Percentiles rank a stretch among this genome's conserved stretches.
phyloP scores from a whole-genome alignment of 2,113 vertebrate species.

The Speoplatyrhinus poulsoni region DNA sequence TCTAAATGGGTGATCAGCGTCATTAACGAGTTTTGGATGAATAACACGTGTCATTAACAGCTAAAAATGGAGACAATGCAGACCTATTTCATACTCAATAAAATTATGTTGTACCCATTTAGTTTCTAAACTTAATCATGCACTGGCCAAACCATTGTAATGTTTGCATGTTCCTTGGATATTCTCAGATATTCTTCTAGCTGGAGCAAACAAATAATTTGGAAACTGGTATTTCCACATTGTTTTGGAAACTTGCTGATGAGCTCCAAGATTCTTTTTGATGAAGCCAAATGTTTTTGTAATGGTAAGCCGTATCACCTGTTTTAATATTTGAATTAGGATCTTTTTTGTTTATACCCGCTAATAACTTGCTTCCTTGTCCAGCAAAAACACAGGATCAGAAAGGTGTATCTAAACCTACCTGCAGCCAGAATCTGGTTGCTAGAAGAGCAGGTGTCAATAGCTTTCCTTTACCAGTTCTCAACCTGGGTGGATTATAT shows the following conservation, averaged over 20 bases:
- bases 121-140: slow-evolving; percentile 71
- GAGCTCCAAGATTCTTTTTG: slow-evolving; percentile 17
- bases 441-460: slow-evolving; percentile 84
- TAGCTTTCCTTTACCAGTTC: slow-evolving; percentile 82
- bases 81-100: slow-evolving; percentile 32
- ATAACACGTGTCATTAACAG: not conserved
- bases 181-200: slow-evolving; percentile 62
- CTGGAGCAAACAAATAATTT: slow-evolving; percentile 78
- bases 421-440: slow-evolving; percentile 86
- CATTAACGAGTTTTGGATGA: too few relatives aligned
- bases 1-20: too few relatives aligned
- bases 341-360: slow-evolving; percentile 79
- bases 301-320: not conserved
- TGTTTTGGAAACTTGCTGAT: not conserved
- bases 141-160: slow-evolving; percentile 72
- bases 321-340: slow-evolving; percentile 37
- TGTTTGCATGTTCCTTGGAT: slow-evolving; percentile 75
- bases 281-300: slow-evolving; percentile 2
- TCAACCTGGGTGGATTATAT: slow-evolving; percentile 72
- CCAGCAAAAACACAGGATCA: not conserved
- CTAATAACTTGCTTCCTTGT: slow-evolving; percentile 40
- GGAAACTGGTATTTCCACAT: slow-evolving; percentile 24
- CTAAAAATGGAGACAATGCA: slow-evolving; percentile 12
- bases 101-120: slow-evolving; percentile 56
- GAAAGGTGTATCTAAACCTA: slow-evolving; percentile 55